Conservation (phyloP, 2,113 vertebrate genomes). For the Perca flavescens region DNA sequence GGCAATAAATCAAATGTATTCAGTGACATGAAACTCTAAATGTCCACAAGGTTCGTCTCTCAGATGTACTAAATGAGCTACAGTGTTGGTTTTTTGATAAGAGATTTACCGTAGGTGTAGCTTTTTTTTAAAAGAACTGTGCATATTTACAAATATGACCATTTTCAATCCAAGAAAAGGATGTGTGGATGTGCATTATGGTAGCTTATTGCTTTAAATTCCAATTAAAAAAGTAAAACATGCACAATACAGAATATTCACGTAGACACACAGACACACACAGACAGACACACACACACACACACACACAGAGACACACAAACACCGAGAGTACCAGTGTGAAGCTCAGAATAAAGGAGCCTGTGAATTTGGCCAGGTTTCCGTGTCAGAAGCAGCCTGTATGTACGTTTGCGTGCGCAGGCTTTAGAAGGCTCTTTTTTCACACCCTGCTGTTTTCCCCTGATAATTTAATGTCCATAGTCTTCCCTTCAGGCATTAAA, state of each 20-base stretch:
- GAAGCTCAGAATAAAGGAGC: conserved; percentile 79
- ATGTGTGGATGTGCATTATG: conserved; percentile 53
- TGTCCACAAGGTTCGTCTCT: conserved; percentile 23
- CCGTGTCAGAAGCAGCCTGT: conserved; percentile 79
- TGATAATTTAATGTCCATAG: conserved; percentile 84
- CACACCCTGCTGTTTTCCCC: conserved; percentile 84
- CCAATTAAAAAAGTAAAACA: conserved; percentile 70
- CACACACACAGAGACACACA: conserved; percentile 43
- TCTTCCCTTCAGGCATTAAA: conserved; percentile 83
- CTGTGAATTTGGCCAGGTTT: conserved; percentile 83
- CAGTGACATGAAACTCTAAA: conserved; percentile 15
- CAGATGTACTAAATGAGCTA: conserved; percentile 30
- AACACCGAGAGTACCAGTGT: conserved; percentile 71
- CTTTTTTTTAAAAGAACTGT: neutral
- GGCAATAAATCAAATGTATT: conserved; percentile 14
- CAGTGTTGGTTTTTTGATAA: conserved; percentile 25
- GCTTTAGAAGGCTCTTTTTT: conserved; percentile 79
- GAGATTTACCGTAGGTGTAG: conserved; percentile 44
- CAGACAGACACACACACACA: conserved; percentile 41
- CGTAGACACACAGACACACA: conserved; percentile 16
- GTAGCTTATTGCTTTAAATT: conserved; percentile 73
- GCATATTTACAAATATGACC: conserved; percentile 54
- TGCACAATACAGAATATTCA: conserved; percentile 41
- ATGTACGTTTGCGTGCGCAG: conserved; percentile 69
- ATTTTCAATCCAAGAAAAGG: conserved; percentile 52